phyloP scores from a whole-genome alignment of 2,797 vertebrate species.

The Labroides dimidiatus region DNA sequence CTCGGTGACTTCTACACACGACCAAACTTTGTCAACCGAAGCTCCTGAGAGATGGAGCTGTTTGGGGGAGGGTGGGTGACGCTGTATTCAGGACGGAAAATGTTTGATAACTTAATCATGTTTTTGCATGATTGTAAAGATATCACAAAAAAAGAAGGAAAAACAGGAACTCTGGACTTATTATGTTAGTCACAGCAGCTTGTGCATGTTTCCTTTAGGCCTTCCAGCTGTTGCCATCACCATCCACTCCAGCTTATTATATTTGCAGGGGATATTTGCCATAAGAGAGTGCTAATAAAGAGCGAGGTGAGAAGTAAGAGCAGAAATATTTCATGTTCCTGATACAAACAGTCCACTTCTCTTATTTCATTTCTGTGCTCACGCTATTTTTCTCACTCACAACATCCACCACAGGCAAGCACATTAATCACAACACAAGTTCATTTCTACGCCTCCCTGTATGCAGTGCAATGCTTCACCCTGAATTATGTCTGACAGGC shows the following conservation, averaged over 20 bases:
- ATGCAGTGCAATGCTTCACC: slow-evolving; percentile 44
- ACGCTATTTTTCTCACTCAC: slow-evolving; percentile 22
- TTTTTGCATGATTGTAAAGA: too few relatives aligned
- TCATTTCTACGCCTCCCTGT: slow-evolving; percentile 39
- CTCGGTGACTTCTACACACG: too few relatives aligned
- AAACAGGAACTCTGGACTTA: too few relatives aligned
- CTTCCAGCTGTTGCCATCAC: not conserved
- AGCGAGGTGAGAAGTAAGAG: not conserved
- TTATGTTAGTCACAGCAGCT: not conserved
- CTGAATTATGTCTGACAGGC: slow-evolving; percentile 48
- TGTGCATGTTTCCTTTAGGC: not conserved
- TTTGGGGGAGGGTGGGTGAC: too few relatives aligned
- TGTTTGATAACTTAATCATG: too few relatives aligned
- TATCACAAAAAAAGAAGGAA: too few relatives aligned
- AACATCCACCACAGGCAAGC: slow-evolving; percentile 40
- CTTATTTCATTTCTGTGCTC: slow-evolving; percentile 16
- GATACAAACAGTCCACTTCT: slow-evolving; percentile 15
- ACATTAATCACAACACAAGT: slow-evolving; percentile 52
- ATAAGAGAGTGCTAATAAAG: not conserved
- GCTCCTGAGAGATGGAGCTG: too few relatives aligned
- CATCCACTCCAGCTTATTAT: not conserved
- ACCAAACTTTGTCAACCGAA: too few relatives aligned
- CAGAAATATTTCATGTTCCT: not conserved
- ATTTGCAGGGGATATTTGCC: not conserved
- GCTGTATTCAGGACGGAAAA: too few relatives aligned